Conservation (phyloP, 2,797 vertebrate genomes). For the Notolepis coatsorum region DNA sequence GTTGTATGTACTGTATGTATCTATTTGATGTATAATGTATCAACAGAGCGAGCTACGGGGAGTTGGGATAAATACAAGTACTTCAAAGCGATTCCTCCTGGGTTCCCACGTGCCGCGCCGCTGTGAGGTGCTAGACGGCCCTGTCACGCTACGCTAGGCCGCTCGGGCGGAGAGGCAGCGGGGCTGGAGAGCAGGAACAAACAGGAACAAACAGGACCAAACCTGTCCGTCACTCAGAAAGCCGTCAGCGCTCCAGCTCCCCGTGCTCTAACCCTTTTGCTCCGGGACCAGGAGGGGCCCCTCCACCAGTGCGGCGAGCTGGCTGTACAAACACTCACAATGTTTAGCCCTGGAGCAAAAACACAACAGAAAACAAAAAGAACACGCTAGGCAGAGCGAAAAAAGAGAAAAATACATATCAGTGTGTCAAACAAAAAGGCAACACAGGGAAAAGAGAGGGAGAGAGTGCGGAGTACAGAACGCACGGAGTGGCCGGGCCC, state of each 20-base stretch:
- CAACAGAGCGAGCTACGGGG: neutral
- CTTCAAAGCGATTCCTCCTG: slow-evolving; percentile 47
- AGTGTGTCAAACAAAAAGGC: slow-evolving; percentile 49
- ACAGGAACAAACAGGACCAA: too few relatives aligned
- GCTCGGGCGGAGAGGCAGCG: slow-evolving; percentile 41
- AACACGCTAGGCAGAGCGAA: slow-evolving; percentile 66
- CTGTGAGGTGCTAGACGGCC: slow-evolving; percentile 36
- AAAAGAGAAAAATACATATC: too few relatives aligned
- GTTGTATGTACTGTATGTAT: too few relatives aligned
- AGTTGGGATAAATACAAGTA: neutral
- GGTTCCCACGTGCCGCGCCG: slow-evolving; percentile 30
- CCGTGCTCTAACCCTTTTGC: slow-evolving; percentile 25
- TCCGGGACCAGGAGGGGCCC: slow-evolving; percentile 63
- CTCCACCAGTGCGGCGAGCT: slow-evolving; percentile 47
- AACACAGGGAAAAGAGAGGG: slow-evolving; percentile 59
- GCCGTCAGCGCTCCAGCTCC: too few relatives aligned
- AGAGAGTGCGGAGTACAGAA: slow-evolving; percentile 49
- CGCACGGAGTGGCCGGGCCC: too few relatives aligned
- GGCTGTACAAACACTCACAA: slow-evolving; percentile 38
- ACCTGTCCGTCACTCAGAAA: slow-evolving; percentile 67
- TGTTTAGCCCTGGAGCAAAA: slow-evolving; percentile 68
- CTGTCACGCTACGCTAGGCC: slow-evolving; percentile 36
- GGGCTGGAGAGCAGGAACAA: slow-evolving; percentile 62
- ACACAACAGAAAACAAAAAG: slow-evolving; percentile 61
- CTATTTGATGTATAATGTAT: neutral